These are phyloP conservation scores for Macaria liturata DNA, from an alignment of 2,888 invertebrate species.

Conservation along the genomic window DNA sequence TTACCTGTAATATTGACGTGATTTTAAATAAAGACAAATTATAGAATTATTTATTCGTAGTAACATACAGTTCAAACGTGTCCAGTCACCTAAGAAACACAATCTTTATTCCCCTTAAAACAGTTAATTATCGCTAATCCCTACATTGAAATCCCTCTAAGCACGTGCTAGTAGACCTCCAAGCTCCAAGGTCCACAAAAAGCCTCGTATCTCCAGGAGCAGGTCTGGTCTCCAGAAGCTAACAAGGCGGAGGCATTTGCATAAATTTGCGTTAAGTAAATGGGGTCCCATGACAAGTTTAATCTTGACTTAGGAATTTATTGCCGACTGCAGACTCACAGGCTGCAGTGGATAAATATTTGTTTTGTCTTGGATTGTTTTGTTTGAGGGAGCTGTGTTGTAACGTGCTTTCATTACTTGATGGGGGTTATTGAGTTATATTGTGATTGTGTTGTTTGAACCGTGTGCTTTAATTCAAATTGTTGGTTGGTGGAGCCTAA, in stretches of 20 bases:
- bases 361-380: constrained; percentile 22
- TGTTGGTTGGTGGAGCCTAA: no score
- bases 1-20: no score
- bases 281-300: constrained; percentile 81
- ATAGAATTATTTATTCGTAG: no score
- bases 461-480: no score
- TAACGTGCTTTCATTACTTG: constrained; percentile 4
- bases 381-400: constrained; percentile 1
- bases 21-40: no score
- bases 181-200: constrained; percentile 7
- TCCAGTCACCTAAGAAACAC: no score
- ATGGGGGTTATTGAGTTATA: not conserved
- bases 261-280: constrained; percentile 83
- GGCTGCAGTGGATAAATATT: constrained; percentile 27
- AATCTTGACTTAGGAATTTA: constrained; percentile 81
- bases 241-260: constrained; percentile 74
- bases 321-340: constrained; percentile 57
- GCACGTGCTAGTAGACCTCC: not conserved
- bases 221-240: constrained; percentile 55
- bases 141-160: no score
- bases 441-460: no score
- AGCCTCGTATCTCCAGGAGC: constrained; percentile 46
- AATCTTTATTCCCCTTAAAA: no score
- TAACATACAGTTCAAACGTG: no score
- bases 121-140: no score